Conservation (phyloP, 2,888 invertebrate genomes). For the Cosmorhoe ocellata region DNA sequence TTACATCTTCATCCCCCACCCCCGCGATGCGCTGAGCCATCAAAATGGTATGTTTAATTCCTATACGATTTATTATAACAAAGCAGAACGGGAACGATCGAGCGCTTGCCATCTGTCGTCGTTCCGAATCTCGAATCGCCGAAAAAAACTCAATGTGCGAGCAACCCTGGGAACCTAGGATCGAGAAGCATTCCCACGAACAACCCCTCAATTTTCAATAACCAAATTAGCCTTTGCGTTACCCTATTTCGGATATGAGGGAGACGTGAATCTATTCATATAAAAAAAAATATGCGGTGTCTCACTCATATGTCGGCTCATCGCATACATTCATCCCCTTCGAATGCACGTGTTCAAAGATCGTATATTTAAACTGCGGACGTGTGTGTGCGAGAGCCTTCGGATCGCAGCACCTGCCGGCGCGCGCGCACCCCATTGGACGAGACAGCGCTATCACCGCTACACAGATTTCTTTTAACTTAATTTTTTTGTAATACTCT, state of each 20-base stretch:
- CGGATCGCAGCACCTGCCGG: conserved; percentile 74
- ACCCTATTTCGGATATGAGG: conserved; percentile 82
- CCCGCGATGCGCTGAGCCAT: conserved; percentile 71
- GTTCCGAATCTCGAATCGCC: conserved; percentile 76
- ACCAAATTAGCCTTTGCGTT: conserved; percentile 84
- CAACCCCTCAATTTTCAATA: conserved; percentile 83
- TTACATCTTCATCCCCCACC: conserved; percentile 79
- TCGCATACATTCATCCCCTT: conserved; percentile 71
- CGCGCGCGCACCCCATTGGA: conserved; percentile 77
- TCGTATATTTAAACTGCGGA: conserved; percentile 68
- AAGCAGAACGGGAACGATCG: conserved; percentile 74
- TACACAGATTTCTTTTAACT: conserved; percentile 81
- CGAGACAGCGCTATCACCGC: conserved; percentile 72
- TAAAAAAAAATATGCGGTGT: conserved; percentile 71
- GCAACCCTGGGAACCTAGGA: conserved; percentile 85
- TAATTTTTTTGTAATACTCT: conserved; percentile 74
- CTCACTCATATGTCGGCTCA: conserved; percentile 49
- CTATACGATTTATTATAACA: conserved; percentile 79
- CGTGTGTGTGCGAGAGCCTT: conserved; percentile 70
- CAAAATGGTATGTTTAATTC: conserved; percentile 81
- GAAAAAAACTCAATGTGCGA: conserved; percentile 81
- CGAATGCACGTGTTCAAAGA: conserved; percentile 82
- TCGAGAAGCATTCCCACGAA: conserved; percentile 86
- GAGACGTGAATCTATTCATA: conserved; percentile 82
- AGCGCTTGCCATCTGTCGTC: conserved; percentile 82